A percentile compares a stretch with the other conserved stretches of the same genome.
These are phyloP conservation scores for Cuniculus paca DNA, from an alignment of 2,797 vertebrate genomes.

Conservation along the genomic window DNA sequence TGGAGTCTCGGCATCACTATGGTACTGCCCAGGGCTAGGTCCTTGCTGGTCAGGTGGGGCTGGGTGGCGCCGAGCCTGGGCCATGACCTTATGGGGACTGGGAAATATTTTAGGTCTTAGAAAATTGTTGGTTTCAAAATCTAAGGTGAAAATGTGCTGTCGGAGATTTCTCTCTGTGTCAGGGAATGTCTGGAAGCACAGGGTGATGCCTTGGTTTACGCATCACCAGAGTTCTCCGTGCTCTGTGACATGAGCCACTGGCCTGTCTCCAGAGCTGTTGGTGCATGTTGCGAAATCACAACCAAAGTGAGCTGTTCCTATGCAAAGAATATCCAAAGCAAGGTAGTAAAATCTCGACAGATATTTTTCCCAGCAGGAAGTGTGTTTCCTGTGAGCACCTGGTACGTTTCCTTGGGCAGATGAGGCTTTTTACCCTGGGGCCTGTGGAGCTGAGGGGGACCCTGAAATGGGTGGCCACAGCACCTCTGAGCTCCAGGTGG, in stretches of 20 bases:
- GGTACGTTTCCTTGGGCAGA: background rate
- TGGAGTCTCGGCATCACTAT: slow-evolving; percentile 92
- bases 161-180: background rate
- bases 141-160: background rate
- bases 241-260: too few relatives aligned
- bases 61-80: background rate
- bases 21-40: slow-evolving; percentile 79
- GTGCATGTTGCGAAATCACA: background rate
- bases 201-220: background rate
- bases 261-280: background rate
- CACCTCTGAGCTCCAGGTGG: background rate
- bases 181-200: background rate
- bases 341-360: background rate
- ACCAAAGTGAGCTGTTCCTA: background rate
- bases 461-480: background rate
- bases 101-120: background rate
- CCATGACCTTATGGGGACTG: background rate
- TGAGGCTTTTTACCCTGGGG: background rate
- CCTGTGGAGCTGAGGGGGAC: background rate
- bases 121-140: background rate
- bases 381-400: background rate
- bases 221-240: too few relatives aligned
- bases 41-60: background rate
- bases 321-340: background rate
- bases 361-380: background rate